Evolutionary conservation across 2,888 invertebrate species (phyloP), one percentile per base, ranked within the genome.

Genomic region (Cantharis nigra): DNA sequence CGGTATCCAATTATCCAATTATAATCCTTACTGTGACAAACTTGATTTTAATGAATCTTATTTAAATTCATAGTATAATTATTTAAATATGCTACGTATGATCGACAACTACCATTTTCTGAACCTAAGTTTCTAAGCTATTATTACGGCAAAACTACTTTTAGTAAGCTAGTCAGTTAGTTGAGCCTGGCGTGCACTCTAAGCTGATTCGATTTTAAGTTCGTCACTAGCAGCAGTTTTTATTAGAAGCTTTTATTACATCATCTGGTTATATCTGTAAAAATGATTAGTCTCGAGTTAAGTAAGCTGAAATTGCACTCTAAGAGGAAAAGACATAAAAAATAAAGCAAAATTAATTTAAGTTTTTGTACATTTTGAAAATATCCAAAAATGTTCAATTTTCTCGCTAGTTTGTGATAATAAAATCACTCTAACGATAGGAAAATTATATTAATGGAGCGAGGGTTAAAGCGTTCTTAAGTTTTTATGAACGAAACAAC

Each of bases 381-480:
- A 7, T n/a, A 49, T 49, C n/a, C n/a, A 13, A 49, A 49, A n/a
- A 49, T 49, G n/a, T 49, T 49, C 49, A 1, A 7, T 49, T 49
- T 49, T 49, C n/a, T 49, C 49, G 49, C 49, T 49, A n/a, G n/a
- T 49, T 49, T 49, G 49, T 49, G 49, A 49, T 49, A 49, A 49
- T 49, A 49, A 49, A 49, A 49, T 49, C 49, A 49, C 49, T 49
- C n/a, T 49, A 49, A 49, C 49, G 49, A 49, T 49, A 49, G 49
- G 49, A 49, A 49, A 73, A 73, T 73, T 73, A 62, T 49, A 67
- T 49, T 49, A 14, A 20, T 33, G 49, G 11, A 72, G 65, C 30
- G 20, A 67, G 72, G 67, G 72, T 73, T 73, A 67, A 73, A 72
- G 65, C 62, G 72, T 73, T 73, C 49, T 67, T 73, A 67, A 23